Percentiles rank a stretch among this genome's conserved stretches.
These are phyloP conservation scores for Yponomeuta evonymella DNA, from an alignment of 2,888 invertebrate genomes.

Conservation along the genomic window DNA sequence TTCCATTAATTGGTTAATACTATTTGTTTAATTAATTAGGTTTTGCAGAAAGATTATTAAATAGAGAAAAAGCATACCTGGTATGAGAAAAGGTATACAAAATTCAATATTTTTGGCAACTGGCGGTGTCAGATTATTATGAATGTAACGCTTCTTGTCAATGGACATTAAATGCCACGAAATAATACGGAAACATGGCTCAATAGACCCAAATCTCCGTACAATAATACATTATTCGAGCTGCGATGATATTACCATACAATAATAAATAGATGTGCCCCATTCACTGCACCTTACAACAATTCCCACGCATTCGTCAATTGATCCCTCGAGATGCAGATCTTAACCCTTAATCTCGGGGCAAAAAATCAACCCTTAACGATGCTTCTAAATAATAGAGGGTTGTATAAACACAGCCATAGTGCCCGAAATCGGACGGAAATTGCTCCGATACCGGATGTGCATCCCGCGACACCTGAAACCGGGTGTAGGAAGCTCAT, in stretches of 20 bases:
- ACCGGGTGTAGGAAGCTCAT: background rate
- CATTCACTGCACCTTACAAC: background rate
- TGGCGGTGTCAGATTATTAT: too few species aligned
- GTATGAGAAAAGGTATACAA: too few species aligned
- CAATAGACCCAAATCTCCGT: too few species aligned
- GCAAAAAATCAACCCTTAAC: slow-evolving; percentile 8
- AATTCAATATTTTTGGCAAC: too few species aligned
- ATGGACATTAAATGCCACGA: too few species aligned
- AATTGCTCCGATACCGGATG: slow-evolving; percentile 43
- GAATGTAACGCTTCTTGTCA: too few species aligned
- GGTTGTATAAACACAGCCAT: slow-evolving; percentile 27
- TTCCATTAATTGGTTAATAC: background rate
- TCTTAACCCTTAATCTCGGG: slow-evolving; percentile 3
- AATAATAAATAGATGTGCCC: background rate
- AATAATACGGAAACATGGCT: too few species aligned
- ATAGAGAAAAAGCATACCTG: too few species aligned
- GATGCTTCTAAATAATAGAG: background rate
- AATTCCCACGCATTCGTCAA: slow-evolving; percentile 7
- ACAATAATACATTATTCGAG: background rate
- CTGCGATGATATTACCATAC: background rate
- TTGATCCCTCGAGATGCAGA: background rate
- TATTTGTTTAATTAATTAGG: background rate
- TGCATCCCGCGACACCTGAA: slow-evolving; percentile 13
- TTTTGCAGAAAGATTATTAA: too few species aligned
- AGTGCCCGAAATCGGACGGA: slow-evolving; percentile 40